phyloP scores from a whole-genome alignment of 2,888 invertebrate genomes.

The Lasioglossum calceatum region DNA sequence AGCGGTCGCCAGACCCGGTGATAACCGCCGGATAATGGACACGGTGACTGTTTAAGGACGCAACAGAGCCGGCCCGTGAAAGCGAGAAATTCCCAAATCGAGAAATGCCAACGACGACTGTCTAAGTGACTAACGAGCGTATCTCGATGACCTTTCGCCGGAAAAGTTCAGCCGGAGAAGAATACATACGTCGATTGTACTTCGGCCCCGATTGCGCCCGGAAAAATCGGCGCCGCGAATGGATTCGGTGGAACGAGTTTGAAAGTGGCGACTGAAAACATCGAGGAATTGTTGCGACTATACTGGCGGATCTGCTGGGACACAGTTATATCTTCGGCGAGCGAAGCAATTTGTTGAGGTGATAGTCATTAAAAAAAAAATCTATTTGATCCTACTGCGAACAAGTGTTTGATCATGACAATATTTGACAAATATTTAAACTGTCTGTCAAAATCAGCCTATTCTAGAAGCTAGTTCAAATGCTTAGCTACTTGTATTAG shows the following conservation, averaged over 20 bases:
- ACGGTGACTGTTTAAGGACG: constrained; percentile 46
- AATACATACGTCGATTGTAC: constrained; percentile 55
- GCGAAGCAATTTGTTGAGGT: background rate
- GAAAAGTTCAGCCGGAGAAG: constrained; percentile 47
- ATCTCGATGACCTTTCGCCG: constrained; percentile 58
- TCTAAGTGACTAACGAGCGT: constrained; percentile 22
- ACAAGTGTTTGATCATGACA: too few relatives aligned
- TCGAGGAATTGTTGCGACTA: background rate
- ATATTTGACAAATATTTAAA: too few relatives aligned
- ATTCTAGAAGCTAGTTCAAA: too few relatives aligned
- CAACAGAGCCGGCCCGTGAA: constrained; percentile 22
- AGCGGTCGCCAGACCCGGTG: constrained; percentile 33
- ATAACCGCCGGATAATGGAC: constrained; percentile 53
- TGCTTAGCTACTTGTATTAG: too few relatives aligned
- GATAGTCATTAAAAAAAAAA: too few relatives aligned
- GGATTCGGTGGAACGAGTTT: background rate
- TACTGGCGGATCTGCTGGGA: background rate
- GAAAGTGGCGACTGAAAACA: background rate
- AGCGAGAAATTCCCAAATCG: constrained; percentile 59
- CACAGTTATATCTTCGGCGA: background rate
- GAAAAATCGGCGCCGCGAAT: constrained; percentile 15
- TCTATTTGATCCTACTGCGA: too few relatives aligned
- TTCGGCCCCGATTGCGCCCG: constrained; percentile 18
- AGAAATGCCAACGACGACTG: constrained; percentile 51
- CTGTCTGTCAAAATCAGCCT: too few relatives aligned